Base-by-base conservation (phyloP, 2,113 vertebrate species). In the Probosciger aterrimus region DNA sequence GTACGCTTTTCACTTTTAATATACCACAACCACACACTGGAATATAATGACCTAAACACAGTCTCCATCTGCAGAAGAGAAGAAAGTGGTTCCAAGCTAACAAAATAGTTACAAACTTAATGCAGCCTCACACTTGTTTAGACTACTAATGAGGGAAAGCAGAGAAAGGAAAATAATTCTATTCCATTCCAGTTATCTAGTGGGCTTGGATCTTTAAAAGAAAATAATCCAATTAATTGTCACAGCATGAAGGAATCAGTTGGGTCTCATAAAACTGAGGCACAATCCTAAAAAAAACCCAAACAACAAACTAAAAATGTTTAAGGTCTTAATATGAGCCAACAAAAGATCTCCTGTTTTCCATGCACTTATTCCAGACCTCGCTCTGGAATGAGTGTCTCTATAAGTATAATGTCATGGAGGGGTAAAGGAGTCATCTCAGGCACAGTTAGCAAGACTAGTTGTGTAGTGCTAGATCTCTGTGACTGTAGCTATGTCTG, bases 71-170 rank as follows among this genome's bases (percentile, higher is more conserved):
- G 70, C 91, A 91, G 77, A 83, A 88, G 55, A 87, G 57, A 86
- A 73, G 49, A 88, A 82, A 85, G 88, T 67, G 86, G 83, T 92
- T 89, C 86, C 69, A 78, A 78, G 70, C 67, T 88, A 76, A 86
- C 67, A 95, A 57, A 95, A 94, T 70, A 85, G 67, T 92, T 80
- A 65, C 84, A 85, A 91, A 94, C 67, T 86, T 95, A 88, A 85
- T 82, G 84, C 90, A 94, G 67, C 62, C 62, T 94, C 75, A 80
- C 53, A 53, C 81, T 94, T 92, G 49, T 78, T 93, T 95, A 37
- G 90, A 87, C 78, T 92, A 30, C 82, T 95, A 90, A 90, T 93
- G 87, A 97, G 67, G 37, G 87, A 82, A 71, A 94, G 27, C 46
- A 55, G 28, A 73, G 81, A 79, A 82, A 94, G n/a, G 53, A 73